Percentiles rank a stretch among this genome's conserved stretches.
Conservation (phyloP, 2,113 vertebrate genomes). For the Colaptes auratus region DNA sequence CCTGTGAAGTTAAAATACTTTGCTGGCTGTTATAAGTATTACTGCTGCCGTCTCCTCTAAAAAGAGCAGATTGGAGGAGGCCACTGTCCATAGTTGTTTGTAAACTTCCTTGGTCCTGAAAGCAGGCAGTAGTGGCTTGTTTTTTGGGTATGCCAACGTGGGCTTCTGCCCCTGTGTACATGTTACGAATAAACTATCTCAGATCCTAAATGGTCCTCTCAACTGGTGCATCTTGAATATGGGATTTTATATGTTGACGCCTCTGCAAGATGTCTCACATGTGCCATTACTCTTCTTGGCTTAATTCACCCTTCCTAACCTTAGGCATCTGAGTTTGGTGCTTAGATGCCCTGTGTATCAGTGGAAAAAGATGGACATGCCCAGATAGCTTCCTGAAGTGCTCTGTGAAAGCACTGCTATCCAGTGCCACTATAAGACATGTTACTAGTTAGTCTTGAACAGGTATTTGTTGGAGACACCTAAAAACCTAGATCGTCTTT, state of each 20-base stretch:
- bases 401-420: background rate
- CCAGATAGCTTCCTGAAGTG: background rate
- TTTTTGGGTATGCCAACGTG: background rate
- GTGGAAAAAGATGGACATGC: background rate
- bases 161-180: fast-evolving
- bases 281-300: background rate
- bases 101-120: background rate
- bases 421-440: background rate
- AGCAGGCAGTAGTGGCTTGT: background rate
- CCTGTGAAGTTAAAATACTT: background rate
- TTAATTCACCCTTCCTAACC: background rate
- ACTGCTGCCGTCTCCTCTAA: background rate
- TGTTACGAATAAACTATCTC: background rate
- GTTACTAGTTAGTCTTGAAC: background rate
- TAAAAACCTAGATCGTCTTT: background rate
- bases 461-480: background rate
- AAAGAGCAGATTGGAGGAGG: background rate
- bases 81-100: background rate
- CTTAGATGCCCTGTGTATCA: background rate
- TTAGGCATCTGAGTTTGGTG: background rate
- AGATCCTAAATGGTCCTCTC: background rate
- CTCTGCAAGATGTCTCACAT: background rate
- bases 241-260: background rate
- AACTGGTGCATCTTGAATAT: background rate
- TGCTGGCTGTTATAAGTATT: background rate